A percentile compares a stretch with the other conserved stretches of the same genome.
phyloP scores from a whole-genome alignment of 2,113 vertebrate genomes.

The Tonatia bakeri region DNA sequence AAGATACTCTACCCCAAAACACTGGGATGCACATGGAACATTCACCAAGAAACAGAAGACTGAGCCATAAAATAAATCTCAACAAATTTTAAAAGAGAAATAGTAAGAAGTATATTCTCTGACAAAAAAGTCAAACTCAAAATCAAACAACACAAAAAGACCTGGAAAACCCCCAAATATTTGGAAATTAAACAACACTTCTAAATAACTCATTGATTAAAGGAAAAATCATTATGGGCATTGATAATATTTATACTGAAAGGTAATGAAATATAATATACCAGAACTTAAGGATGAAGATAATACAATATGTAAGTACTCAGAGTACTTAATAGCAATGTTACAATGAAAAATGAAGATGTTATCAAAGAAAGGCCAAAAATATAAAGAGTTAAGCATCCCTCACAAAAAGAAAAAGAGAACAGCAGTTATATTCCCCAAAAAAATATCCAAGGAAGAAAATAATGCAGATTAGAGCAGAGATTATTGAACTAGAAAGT shows the following conservation, averaged over 20 bases:
- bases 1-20: background rate
- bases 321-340: background rate
- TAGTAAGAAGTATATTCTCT: background rate
- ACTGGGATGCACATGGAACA: background rate
- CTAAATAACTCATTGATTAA: background rate
- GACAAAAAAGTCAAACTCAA: background rate
- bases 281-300: background rate
- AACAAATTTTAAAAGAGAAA: background rate
- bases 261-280: background rate
- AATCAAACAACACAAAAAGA: background rate
- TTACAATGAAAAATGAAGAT: constrained; percentile 14
- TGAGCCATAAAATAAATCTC: background rate
- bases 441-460: background rate
- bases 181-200: background rate
- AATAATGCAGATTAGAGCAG: background rate
- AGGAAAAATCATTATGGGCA: background rate
- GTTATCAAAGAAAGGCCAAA: background rate
- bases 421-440: background rate
- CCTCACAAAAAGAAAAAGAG: background rate
- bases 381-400: background rate
- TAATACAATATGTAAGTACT: background rate
- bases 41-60: background rate
- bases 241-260: background rate
- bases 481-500: background rate
- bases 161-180: background rate